A percentile compares a stretch with the other conserved stretches of the same genome.
phyloP scores from a whole-genome alignment of 1,140 invertebrate species.

The Nixonia krombeini region DNA sequence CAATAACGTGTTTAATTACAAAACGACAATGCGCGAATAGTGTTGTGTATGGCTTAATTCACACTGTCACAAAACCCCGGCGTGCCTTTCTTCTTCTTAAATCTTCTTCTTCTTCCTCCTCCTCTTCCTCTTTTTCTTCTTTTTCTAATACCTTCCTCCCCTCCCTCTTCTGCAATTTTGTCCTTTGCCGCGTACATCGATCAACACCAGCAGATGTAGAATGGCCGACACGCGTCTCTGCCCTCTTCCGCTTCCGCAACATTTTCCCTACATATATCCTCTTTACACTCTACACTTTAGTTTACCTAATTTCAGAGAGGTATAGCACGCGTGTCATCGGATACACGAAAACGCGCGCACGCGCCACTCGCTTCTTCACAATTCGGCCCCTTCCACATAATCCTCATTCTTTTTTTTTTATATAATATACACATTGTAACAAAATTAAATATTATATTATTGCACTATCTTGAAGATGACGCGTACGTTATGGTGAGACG shows the following conservation, averaged over 20 bases:
- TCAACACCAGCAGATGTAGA: too few species aligned
- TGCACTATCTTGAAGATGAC: constrained; percentile 51
- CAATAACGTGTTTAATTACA: constrained; percentile 53
- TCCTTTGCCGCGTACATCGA: too few species aligned
- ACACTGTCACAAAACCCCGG: constrained; percentile 43
- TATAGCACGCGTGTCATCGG: constrained; percentile 48
- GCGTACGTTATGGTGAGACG: constrained; percentile 33
- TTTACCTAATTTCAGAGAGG: constrained; percentile 55
- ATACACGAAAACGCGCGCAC: constrained; percentile 10
- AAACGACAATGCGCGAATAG: constrained; percentile 48
- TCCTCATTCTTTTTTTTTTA: too few species aligned
- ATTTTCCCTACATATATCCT: constrained; percentile 38
- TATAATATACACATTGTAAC: constrained; percentile 48
- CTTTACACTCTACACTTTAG: constrained; percentile 40
- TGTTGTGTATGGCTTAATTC: constrained; percentile 49
- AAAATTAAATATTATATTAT: constrained; percentile 54
- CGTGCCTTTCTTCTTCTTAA: constrained; percentile 26
- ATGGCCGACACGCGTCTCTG: constrained; percentile 36
- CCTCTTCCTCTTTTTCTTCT: constrained; percentile 4
- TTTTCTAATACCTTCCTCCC: too few species aligned
- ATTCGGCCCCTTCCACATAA: constrained; percentile 32
- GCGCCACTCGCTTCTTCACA: constrained; percentile 15
- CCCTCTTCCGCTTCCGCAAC: constrained; percentile 26
- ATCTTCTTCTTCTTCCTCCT: constrained; percentile 8
- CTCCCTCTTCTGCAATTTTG: too few species aligned